Percentiles rank a stretch among this genome's conserved stretches.
These are phyloP conservation scores for Chaetorhynchus papuensis DNA, from an alignment of 2,113 vertebrate species.

Conservation along the genomic window DNA sequence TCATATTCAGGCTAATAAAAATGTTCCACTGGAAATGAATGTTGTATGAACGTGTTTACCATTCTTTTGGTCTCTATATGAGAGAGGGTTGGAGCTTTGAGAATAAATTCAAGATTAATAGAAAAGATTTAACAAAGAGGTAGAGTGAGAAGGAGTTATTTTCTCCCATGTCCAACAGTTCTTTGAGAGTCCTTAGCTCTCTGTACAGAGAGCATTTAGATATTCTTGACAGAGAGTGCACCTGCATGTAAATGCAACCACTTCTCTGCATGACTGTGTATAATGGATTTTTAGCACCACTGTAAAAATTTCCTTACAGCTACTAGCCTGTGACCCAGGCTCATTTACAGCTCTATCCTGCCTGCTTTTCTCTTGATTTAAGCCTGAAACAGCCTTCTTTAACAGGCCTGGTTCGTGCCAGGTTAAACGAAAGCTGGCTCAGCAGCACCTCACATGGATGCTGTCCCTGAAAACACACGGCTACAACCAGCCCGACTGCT, in stretches of 20 bases:
- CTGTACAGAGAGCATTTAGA: neutral
- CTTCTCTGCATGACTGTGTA: neutral
- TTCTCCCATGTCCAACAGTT: neutral
- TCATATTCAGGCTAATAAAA: neutral
- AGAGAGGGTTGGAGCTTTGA: neutral
- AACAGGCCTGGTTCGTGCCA: neutral
- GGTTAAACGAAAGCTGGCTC: neutral
- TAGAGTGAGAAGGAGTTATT: neutral
- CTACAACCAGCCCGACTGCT: neutral
- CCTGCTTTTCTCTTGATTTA: neutral
- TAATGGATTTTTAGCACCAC: conserved; percentile 20
- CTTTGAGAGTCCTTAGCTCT: neutral
- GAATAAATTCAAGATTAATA: neutral
- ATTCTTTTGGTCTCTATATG: neutral
- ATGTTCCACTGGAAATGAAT: neutral
- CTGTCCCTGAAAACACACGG: neutral
- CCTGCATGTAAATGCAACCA: neutral
- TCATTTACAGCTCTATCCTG: neutral
- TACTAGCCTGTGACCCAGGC: neutral
- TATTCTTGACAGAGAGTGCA: neutral
- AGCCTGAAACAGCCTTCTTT: neutral
- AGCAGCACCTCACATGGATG: neutral
- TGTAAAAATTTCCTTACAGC: neutral
- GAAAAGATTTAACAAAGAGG: neutral
- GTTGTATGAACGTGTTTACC: neutral